Conservation (phyloP, 2,113 vertebrate species). For the Maccullochella peelii region DNA sequence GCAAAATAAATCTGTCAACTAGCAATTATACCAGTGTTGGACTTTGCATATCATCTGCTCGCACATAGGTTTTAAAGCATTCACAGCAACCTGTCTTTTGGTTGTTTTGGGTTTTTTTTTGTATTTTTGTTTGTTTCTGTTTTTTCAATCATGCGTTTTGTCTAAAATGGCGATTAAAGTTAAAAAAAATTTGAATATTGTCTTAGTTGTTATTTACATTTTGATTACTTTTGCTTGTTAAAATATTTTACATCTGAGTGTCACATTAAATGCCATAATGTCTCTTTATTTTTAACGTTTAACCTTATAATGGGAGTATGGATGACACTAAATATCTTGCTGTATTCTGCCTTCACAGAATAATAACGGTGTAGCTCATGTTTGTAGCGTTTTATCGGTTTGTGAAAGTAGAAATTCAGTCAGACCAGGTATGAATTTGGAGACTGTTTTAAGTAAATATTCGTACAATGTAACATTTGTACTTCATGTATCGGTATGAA, state of each 20-base stretch:
- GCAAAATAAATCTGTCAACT: slow-evolving; percentile 40
- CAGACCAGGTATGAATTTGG: neutral
- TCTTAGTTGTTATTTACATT: slow-evolving; percentile 20
- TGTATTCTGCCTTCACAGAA: neutral
- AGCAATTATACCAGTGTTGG: slow-evolving; percentile 11
- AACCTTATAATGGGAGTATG: neutral
- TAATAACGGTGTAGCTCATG: neutral
- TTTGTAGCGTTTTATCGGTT: slow-evolving; percentile 2
- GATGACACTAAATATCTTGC: neutral
- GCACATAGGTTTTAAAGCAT: slow-evolving; percentile 23
- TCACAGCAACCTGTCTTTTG: neutral
- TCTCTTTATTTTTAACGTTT: neutral
- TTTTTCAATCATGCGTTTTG: slow-evolving; percentile 58
- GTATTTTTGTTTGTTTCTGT: neutral
- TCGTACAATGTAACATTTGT: neutral
- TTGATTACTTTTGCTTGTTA: neutral
- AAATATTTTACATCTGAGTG: neutral
- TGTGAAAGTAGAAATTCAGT: neutral
- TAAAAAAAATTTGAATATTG: slow-evolving; percentile 16
- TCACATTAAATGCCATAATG: neutral
- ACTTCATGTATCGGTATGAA: neutral
- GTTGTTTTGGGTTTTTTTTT: slow-evolving; percentile 27
- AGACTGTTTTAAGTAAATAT: neutral
- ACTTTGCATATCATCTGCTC: slow-evolving; percentile 33
- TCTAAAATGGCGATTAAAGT: slow-evolving; percentile 66